Evolutionary conservation across 2,113 vertebrate species (phyloP).

Genomic region (Labeo rohita): DNA sequence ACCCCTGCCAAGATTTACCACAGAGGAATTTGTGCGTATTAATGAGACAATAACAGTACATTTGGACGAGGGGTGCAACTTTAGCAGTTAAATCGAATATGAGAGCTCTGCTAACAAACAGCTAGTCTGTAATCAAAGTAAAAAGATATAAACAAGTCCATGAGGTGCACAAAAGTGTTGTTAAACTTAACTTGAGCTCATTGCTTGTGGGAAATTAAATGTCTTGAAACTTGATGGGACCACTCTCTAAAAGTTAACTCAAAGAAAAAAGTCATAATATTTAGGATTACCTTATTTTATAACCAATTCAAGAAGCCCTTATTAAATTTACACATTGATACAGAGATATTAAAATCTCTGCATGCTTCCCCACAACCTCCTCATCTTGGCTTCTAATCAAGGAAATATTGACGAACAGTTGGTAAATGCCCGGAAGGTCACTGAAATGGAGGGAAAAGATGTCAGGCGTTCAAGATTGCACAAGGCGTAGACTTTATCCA

Average conservation of each 20-base stretch:
- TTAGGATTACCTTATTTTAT: neutral
- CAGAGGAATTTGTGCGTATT: conserved; percentile 51
- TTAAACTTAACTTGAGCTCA: neutral
- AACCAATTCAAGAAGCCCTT: neutral
- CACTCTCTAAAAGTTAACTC: neutral
- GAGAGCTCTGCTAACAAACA: neutral
- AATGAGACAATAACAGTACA: conserved; percentile 54
- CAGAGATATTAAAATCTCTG: neutral
- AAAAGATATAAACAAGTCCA: neutral
- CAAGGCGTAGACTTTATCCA: neutral
- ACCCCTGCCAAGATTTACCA: conserved; percentile 44
- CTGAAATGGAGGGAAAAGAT: neutral
- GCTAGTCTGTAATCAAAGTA: neutral
- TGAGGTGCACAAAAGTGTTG: neutral
- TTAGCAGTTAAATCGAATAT: conserved; percentile 11
- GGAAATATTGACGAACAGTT: conserved; percentile 25
- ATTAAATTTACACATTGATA: neutral
- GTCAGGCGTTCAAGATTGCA: neutral
- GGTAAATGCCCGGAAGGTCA: neutral
- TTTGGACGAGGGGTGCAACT: conserved; percentile 1
- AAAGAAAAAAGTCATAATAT: neutral
- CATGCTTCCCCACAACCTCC: conserved; percentile 6
- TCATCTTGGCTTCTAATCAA: conserved; percentile 16
- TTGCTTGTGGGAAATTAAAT: neutral
- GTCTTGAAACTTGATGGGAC: too few species aligned